Evolutionary conservation across 2,797 vertebrate genomes (phyloP).

Genomic region (Anas bahamensis): DNA sequence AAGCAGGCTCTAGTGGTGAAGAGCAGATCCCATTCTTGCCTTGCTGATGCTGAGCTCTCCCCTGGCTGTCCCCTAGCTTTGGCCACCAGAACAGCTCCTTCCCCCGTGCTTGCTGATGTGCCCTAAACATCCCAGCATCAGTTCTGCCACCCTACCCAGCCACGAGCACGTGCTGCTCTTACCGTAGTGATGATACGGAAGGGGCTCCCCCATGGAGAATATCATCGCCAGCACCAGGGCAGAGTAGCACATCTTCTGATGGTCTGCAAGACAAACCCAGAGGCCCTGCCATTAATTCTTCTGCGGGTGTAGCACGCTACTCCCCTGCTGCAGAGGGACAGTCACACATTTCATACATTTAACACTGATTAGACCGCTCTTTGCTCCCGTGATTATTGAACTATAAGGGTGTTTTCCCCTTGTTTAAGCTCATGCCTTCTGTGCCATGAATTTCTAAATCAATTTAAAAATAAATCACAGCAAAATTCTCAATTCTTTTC

Average conservation of each 20-base stretch:
- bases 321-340: not conserved
- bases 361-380: not conserved
- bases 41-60: not conserved
- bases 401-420: not conserved
- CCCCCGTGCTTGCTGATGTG: not conserved
- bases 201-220: conserved; percentile 96
- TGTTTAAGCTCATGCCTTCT: not conserved
- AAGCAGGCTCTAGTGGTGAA: not conserved
- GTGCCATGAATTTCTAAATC: not conserved
- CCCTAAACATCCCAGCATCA: not conserved
- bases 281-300: not conserved
- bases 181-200: conserved; percentile 98
- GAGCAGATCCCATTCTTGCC: not conserved
- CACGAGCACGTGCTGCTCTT: conserved; percentile 21
- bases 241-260: conserved; percentile 98
- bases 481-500: not conserved
- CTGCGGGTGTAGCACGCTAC: not conserved
- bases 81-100: not conserved
- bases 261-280: conserved; percentile 80
- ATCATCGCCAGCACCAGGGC: conserved; percentile 95
- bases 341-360: not conserved
- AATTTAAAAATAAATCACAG: conserved; percentile 44
- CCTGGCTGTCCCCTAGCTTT: not conserved
- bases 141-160: not conserved
- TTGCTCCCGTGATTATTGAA: not conserved